Evolutionary conservation across 92 coral and sea anemone genomes (phyloP), one percentile per base, ranked within the genome.

Genomic region (Montipora capitata): DNA sequence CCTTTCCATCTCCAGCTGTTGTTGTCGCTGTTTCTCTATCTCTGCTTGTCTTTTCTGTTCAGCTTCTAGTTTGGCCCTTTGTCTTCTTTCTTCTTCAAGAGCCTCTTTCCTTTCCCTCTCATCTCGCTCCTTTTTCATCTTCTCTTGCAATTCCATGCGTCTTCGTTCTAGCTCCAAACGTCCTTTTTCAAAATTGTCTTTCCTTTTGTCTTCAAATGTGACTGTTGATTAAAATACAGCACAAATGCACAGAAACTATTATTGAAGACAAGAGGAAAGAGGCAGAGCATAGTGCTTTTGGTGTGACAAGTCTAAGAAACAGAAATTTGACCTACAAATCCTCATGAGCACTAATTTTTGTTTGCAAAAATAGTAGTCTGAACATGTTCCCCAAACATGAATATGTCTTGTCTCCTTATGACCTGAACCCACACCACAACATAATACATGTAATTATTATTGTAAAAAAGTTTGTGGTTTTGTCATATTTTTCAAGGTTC

Each of bases 31-130:
- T 49, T 97, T 97, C 68, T 97, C 99, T 14, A 97, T 45, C 87
- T 97, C 99, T 69, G 99, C 98, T 86, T 97, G 99, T 63, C 99
- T 76, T 81, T 91, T 96, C 77, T 97, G 99, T 79, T 97, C 99
- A 20, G 99, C 99, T 77, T 97, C 99, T 7, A 97, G 77, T 89
- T 96, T 97, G 38, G 99, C 98, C 76, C 99, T 85, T 43, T 94
- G 97, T 27, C 87, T 93, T 63, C 99, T 86, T 89, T 97, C 99
- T 87, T 97, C 98, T 73, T 91, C 92, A 12, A 85, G 78, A 10
- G 96, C 72, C 79, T 97, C 99, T 85, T 97, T 97, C 5, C 94
- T 82, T 78, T 96, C 99, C 41, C 97, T 81, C 58, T 97, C 99
- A 43, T 97, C 99, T 62, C 79, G 94, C 69, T 94, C 98, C 58